These are phyloP conservation scores for Heteronetta atricapilla DNA, from an alignment of 2,113 vertebrate genomes.

Conservation along the genomic window DNA sequence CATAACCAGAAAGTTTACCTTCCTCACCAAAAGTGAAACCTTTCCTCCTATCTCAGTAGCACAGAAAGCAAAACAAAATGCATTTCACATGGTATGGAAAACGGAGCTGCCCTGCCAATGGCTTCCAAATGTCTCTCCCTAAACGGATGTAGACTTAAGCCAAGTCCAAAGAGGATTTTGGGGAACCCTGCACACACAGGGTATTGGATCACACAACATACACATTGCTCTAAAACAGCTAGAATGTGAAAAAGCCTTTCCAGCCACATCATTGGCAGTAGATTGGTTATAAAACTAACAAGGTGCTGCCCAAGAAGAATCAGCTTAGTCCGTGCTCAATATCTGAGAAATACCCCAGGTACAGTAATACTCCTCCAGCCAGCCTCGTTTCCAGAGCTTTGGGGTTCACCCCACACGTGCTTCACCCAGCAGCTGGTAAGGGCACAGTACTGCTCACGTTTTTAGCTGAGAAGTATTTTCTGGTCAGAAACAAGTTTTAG, in stretches of 20 bases:
- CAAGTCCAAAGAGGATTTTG: neutral
- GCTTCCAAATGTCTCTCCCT: neutral
- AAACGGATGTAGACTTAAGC: fast-evolving
- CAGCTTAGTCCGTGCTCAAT: neutral
- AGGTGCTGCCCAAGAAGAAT: neutral
- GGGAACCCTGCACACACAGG: neutral
- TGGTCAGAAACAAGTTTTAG: neutral
- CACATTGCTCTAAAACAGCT: neutral
- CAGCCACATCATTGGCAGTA: fast-evolving
- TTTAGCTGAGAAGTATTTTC: neutral
- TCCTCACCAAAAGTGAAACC: neutral
- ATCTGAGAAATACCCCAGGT: neutral
- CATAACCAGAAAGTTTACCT: neutral
- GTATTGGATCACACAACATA: neutral
- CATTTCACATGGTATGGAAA: neutral
- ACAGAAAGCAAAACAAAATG: neutral
- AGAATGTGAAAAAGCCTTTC: neutral
- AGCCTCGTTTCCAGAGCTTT: neutral
- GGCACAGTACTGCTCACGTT: neutral
- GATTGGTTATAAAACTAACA: neutral
- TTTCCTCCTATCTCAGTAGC: neutral
- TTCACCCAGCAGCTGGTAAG: neutral
- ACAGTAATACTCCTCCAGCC: neutral
- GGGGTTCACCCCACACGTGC: neutral
- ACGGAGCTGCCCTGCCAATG: fast-evolving